Evolutionary conservation across 2,888 invertebrate genomes (phyloP), one percentile per base, ranked within the genome.

Genomic region (Isotomurus palustris): DNA sequence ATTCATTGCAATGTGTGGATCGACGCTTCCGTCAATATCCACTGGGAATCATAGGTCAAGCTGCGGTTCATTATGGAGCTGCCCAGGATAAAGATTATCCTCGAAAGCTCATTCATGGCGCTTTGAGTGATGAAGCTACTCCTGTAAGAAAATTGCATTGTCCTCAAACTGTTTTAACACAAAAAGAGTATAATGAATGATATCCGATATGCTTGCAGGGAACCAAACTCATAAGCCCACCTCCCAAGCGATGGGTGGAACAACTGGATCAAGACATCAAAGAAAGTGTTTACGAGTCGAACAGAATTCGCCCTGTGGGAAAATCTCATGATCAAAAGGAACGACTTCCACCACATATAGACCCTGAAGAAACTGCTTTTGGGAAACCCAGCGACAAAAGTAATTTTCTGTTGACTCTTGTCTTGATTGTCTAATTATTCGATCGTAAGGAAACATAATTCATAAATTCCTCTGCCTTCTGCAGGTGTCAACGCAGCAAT

Each of bases 201-300:
- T n/a, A n/a, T n/a, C n/a, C n/a, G n/a, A n/a, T n/a, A n/a, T n/a
- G 4, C 5, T 22, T 25, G 6, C 40, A 74, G 74, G 70, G 70
- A 22, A 71, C 68, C 29, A 66, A 73, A 52, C 67, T 73, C 51
- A 57, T 79, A 36, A 71, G 72, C 49, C 76, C 75, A n/a, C 72
- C 75, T 2, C 68, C 74, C 12, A 71, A 73, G 66, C 76, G 77
- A n/a, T 72, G 76, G 67, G 79, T 77, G 63, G 76, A 78, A 71
- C 75, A 75, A 35, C 61, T 80, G 22, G 72, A 78, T n/a, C 72
- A 72, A 6, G 79, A 80, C 63, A 72, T 80, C 47, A 74, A 74
- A 66, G 78, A 79, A 61, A 78, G 80, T 1, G 72, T 76, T n/a
- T 78, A 77, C 65, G 73, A 73, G 29, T 75, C 77, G 14, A 78